phyloP scores from a whole-genome alignment of 2,797 vertebrate species.

The Sebastiscus albofasciatus region DNA sequence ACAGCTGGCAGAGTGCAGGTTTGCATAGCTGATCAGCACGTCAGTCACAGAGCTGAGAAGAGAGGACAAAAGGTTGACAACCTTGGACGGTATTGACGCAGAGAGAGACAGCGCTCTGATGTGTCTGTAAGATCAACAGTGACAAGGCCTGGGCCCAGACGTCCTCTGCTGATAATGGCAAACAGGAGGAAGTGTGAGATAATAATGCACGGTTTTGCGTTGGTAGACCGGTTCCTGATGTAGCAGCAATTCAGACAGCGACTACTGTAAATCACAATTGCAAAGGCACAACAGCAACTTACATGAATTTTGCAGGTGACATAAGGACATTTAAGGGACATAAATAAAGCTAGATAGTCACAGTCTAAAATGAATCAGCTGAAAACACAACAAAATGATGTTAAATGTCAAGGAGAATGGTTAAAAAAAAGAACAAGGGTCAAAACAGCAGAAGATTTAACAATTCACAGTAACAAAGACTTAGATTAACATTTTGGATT shows the following conservation, averaged over 20 bases:
- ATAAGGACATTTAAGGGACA: background rate
- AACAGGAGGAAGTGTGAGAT: conserved; percentile 15
- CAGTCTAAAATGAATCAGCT: background rate
- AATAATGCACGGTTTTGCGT: background rate
- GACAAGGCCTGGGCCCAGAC: conserved; percentile 10
- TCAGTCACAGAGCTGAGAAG: conserved; percentile 7
- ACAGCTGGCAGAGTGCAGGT: conserved; percentile 4
- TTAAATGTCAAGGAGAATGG: background rate
- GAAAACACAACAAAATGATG: background rate
- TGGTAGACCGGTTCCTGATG: background rate
- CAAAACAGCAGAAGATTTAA: background rate
- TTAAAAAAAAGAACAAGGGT: background rate
- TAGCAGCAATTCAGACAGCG: background rate
- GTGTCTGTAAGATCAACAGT: conserved; percentile 27
- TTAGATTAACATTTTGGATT: background rate
- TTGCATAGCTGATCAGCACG: conserved; percentile 28
- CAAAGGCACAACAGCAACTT: background rate
- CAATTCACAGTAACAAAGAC: background rate
- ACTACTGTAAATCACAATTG: background rate
- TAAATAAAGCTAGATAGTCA: background rate
- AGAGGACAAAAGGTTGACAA: conserved; percentile 41
- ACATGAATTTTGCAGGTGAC: background rate
- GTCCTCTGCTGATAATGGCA: conserved; percentile 13
- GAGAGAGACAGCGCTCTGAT: conserved; percentile 5
- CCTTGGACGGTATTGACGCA: conserved; percentile 45